phyloP scores from a whole-genome alignment of 2,797 vertebrate genomes.

The Ctenopoma multispine region DNA sequence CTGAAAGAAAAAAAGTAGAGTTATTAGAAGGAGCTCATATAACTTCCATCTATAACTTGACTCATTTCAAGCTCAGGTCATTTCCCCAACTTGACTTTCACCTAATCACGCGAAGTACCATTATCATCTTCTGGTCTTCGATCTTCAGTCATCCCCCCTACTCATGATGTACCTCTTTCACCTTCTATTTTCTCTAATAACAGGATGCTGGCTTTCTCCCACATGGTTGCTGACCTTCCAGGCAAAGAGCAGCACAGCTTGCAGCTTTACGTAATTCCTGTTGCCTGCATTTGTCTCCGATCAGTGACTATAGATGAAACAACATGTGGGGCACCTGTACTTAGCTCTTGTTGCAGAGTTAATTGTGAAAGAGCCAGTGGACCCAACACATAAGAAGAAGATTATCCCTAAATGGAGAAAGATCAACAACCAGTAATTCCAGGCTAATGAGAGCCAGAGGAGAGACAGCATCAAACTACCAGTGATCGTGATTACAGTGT shows the following conservation, averaged over 20 bases:
- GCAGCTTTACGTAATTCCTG: conserved; percentile 87
- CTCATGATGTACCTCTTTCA: conserved; percentile 37
- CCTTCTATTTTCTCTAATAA: conserved; percentile 65
- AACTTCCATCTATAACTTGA: conserved; percentile 45
- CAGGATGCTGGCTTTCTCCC: conserved; percentile 81
- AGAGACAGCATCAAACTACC: neutral
- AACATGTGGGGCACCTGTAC: conserved; percentile 18
- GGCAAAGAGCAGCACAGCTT: conserved; percentile 68
- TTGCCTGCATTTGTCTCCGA: conserved; percentile 56
- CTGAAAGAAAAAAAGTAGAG: conserved; percentile 43
- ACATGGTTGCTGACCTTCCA: conserved; percentile 77
- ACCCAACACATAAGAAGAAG: conserved; percentile 28
- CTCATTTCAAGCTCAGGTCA: conserved; percentile 56
- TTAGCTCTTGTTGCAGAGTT: conserved; percentile 17
- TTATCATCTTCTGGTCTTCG: conserved; percentile 49
- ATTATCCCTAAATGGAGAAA: conserved; percentile 53
- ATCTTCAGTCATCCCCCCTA: conserved; percentile 60
- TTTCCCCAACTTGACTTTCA: conserved; percentile 57
- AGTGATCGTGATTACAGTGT: neutral
- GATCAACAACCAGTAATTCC: conserved; percentile 20
- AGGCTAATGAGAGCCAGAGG: conserved; percentile 24
- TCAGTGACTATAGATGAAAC: conserved; percentile 43
- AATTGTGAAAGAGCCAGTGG: conserved; percentile 30
- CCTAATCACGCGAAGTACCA: conserved; percentile 53
- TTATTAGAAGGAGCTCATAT: conserved; percentile 52